Base-by-base conservation (phyloP, 1,140 invertebrate species). In the Araneus ventricosus region DNA sequence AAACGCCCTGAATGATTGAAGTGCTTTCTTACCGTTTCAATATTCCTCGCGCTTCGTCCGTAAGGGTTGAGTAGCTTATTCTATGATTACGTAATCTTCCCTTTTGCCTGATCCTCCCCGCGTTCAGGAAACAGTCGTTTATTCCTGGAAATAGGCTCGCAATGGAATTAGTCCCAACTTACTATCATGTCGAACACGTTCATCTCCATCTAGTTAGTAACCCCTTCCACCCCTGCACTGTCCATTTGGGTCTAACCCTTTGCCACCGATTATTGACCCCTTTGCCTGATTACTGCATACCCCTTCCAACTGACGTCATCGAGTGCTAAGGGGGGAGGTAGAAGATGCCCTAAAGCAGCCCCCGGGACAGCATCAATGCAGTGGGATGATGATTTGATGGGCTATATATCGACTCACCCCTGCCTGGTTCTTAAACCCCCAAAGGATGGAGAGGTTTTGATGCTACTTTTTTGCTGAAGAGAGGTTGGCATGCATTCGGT, bases 181-280 rank as follows among this genome's bases (percentile, higher is more conserved):
- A 88, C 61, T 82, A 88, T 63, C 59, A 88, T 88, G 86, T 88
- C 59, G 86, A 67, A 39, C 86, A 88, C 86, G 86, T 88, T 70
- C 86, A 79, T 79, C 88, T 88, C 84, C 84, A 93, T 88, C 91
- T 93, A 87, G 63, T 93, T 93, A 93, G 85, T 45, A 85, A 39
- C 88, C 84, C 85, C 63, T 80, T 93, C 91, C 91, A 88, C 91
- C 91, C 90, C 90, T 86, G n/a, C 90, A 52, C 10, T 92, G 90
- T 75, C 91, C 91, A 93, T 88, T 87, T 93, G 91, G 91, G 70
- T 85, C 85, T 88, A 87, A 87, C 91, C 91, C 91, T 93, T 93
- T 93, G 91, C 91, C 82, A 93, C 82, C 82, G 91, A 75, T 93
- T 93, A 93, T 93, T 93, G 91, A 93, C 91, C 91, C 84, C 90